Percentiles rank a stretch among this genome's conserved stretches.
Conservation (phyloP, 2,888 invertebrate genomes). For the Seira ritae region DNA sequence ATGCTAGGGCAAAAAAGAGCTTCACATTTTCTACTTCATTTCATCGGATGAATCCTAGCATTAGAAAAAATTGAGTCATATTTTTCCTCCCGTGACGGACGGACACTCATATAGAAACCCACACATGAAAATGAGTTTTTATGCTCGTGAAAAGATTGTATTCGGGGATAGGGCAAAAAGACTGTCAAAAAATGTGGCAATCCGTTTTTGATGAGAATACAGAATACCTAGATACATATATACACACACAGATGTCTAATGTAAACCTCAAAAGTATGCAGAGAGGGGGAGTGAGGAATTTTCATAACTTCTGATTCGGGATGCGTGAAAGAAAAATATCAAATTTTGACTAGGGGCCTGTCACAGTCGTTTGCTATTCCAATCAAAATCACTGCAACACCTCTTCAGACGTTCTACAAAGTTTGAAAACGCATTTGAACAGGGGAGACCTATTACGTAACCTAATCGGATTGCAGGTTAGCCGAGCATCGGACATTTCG, state of each 20-base stretch:
- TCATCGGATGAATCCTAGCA: slow-evolving; percentile 27
- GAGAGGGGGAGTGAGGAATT: neutral
- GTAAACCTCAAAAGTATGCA: too few relatives aligned
- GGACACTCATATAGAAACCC: neutral
- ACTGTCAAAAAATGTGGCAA: slow-evolving; percentile 46
- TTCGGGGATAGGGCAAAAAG: slow-evolving; percentile 29
- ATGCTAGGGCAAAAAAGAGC: neutral
- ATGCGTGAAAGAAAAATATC: neutral
- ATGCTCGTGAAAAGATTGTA: slow-evolving; percentile 20
- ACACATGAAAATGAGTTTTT: slow-evolving; percentile 28
- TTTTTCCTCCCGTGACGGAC: slow-evolving; percentile 13
- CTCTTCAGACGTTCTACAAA: slow-evolving; percentile 16
- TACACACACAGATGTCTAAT: neutral
- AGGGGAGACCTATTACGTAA: neutral
- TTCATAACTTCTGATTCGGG: slow-evolving; percentile 20
- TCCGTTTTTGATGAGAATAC: slow-evolving; percentile 39
- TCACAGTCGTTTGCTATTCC: neutral
- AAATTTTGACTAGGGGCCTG: neutral
- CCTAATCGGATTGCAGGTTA: slow-evolving; percentile 5
- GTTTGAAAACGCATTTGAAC: slow-evolving; percentile 10
- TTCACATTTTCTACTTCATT: slow-evolving; percentile 1
- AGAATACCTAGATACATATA: neutral
- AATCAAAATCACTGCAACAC: slow-evolving; percentile 9
- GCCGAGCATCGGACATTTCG: slow-evolving; percentile 9
- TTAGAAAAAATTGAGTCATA: slow-evolving; percentile 27